Base-by-base conservation (phyloP, 2,797 vertebrate genomes). In the Oryzias sinensis region DNA sequence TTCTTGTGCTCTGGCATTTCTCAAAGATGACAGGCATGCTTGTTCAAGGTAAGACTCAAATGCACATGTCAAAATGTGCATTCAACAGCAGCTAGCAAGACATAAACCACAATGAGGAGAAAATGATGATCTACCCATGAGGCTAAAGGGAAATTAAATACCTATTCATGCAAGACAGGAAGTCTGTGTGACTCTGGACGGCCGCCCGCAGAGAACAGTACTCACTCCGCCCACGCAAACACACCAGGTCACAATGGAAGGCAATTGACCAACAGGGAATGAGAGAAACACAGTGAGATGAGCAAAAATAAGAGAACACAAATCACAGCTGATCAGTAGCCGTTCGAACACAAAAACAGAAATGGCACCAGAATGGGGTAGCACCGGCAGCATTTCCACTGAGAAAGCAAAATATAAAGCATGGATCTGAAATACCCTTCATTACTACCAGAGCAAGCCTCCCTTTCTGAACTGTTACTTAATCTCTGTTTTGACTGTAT, bases 131-230 rank as follows among this genome's bases (percentile, higher is more conserved):
- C 71, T 74, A 60, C 77, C 68, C 73, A 83, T 77, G 73, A 80
- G 57, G 74, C 83, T 81, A 56, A 79, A 84, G 79, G 84, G 77
- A 89, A 86, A 86, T 88, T 79, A 89, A 89, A 91, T 94, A 95
- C 94, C 92, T 95, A 94, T 91, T 93, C 91, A 94, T 92, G 93
- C 92, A 94, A 90, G 91, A 90, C 91, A 89, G 90, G 90, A 82
- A 79, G 84, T 77, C 79, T 79, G 79, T 72, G 80, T 82, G 85
- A 91, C 81, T 87, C 89, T 87, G 88, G 91, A 91, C 53, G 33
- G 88, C 77, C 87, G 0, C 81, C 83, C 79, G 85, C 88, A 85
- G 88, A 91, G 87, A 80, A 86, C 81, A 86, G 89, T 77, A 87
- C 89, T 91, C 92, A 90, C 90, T 91, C 94, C 89, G 88, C 89